Evolutionary conservation across 1,140 invertebrate genomes (phyloP), one percentile per base, ranked within the genome.

Genomic region (Drosophila pectinifera): DNA sequence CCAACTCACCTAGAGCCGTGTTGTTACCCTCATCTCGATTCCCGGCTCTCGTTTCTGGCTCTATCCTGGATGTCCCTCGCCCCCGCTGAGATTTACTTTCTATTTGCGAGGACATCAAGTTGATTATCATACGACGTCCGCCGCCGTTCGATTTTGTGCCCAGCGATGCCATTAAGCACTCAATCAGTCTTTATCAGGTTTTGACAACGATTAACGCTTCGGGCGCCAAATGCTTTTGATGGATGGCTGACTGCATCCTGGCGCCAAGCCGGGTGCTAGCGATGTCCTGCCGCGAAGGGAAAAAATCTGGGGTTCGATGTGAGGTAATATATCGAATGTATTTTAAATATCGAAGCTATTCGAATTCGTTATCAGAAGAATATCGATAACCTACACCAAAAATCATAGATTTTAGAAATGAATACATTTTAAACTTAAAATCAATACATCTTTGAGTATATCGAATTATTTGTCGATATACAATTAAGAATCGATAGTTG

Each of bases 121-220:
- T 77, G 73, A 77, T 77, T 77, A 77, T 77, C 74, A 77, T 77
- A 77, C 42, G 46, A 43, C 26, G 55, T 56, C 68, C 49, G 61
- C 58, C 8, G 38, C 7, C 41, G 59, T 53, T 76, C 53, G 38
- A 39, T 61, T 39, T 39, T 55, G 39, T 34, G 58, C 58, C 54
- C 65, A 57, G 45, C 74, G 43, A 78, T 89, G 84, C 84, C 84
- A 84, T 89, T 89, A 89, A 89, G 84, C 84, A 89, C 84, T 89
- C 84, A 89, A 89, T 89, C 84, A 89, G 84, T 89, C 84, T 89
- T 89, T 89, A 89, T 89, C 84, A 89, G 80, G 84, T 89, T 89
- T 89, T 89, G 84, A 89, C 84, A 89, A 89, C 84, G 84, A 89
- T 89, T 89, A 89, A 89, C 84, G 84, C 84, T 78, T 54, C 38